Base-by-base conservation (phyloP, 2,797 vertebrate species). In the Cyprinella venusta region DNA sequence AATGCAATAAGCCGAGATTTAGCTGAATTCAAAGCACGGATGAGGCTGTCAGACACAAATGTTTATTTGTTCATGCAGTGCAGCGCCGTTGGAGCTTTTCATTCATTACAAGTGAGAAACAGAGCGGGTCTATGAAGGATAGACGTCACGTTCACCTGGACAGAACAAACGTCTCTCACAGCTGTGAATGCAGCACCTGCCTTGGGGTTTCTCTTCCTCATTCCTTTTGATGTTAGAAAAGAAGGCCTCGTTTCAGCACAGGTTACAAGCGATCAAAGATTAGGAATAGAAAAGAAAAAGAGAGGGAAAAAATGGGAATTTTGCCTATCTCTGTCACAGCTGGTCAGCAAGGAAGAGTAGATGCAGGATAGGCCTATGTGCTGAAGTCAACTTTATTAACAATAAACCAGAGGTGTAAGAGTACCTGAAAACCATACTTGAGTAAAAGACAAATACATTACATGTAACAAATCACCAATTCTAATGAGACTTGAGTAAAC, bases 1-100 rank as follows among this genome's bases (percentile, higher is more conserved):
- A 67, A 78, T 54, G 61, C 21, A 81, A 65, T 54, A 78, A 81
- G 77, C 71, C 52, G 33, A 74, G 70, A 79, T 85, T 84, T 70
- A 79, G 24, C 63, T 50, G 45, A 45, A 81, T 87, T 87, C 74
- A 79, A 84, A 85, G 80, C 74, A 84, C 18, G n/a, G 69, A 86
- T 86, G 79, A 82, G 81, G 38, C 54, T 79, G 84, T 85, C 81
- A 81, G 70, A 42, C 61, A 84, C 81, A 87, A 87, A 81, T 79
- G 84, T 80, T 86, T 84, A 86, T 86, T 87, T 87, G 84, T 84
- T 69, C 77, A 59, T 24, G 72, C 61, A 36, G 72, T 77, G 71
- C 16, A 36, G 42, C 68, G 12, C 67, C 19, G 24, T 18, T 59
- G 54, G 76, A 79, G 79, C 65, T 85, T 82, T 79, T 52, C 56